Evolutionary conservation across 2,888 invertebrate genomes (phyloP).

Genomic region (Torymus aiolomorphi): DNA sequence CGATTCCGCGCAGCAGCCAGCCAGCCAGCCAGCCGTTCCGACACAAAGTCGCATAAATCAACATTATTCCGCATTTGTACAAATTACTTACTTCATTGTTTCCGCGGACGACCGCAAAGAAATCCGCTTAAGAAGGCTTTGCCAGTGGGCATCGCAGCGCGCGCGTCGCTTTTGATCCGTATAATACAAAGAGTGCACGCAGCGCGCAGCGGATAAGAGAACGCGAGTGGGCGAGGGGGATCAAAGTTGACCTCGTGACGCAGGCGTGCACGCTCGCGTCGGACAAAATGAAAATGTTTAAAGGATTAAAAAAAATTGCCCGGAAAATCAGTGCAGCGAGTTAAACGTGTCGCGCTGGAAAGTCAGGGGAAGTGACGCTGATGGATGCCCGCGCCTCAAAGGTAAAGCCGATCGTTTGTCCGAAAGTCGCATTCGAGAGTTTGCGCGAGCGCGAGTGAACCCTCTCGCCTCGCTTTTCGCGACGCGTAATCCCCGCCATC

Average conservation of each 20-base stretch:
- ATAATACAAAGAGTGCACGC: too few species aligned
- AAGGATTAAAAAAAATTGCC: not conserved
- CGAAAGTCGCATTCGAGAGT: constrained; percentile 64
- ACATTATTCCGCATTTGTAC: not conserved
- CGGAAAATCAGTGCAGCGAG: not conserved
- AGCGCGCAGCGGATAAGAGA: too few species aligned
- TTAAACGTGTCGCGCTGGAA: not conserved
- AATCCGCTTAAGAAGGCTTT: not conserved
- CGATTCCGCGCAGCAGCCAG: too few species aligned
- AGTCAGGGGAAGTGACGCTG: constrained; percentile 60
- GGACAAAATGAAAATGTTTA: constrained; percentile 18
- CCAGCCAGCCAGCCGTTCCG: too few species aligned
- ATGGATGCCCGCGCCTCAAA: constrained; percentile 63
- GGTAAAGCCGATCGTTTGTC: constrained; percentile 66
- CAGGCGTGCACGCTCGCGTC: too few species aligned
- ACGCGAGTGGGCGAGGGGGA: too few species aligned
- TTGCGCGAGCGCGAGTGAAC: constrained; percentile 58
- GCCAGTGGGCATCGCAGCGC: too few species aligned
- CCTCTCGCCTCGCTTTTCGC: constrained; percentile 52
- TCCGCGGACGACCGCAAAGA: not conserved
- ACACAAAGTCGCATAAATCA: too few species aligned
- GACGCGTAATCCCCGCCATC: constrained; percentile 67
- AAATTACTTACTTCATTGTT: not conserved
- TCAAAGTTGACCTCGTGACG: too few species aligned
- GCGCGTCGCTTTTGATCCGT: too few species aligned